Evolutionary conservation across 2,113 vertebrate genomes (phyloP), one percentile per base, ranked within the genome.

Genomic region (Cavia porcellus): DNA sequence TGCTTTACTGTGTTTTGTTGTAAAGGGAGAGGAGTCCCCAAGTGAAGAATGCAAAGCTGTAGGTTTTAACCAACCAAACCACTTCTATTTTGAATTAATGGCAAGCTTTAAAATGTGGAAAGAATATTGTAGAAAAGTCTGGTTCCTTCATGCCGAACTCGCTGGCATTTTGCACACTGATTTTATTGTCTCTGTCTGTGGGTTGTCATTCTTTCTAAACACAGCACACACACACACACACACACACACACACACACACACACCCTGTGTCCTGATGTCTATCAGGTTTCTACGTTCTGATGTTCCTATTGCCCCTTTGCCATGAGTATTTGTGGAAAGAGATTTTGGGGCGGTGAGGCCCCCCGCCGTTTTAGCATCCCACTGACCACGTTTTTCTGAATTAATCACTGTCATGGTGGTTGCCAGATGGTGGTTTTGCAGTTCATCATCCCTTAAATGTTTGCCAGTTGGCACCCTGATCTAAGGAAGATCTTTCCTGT

Each of bases 21-120:
- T 68, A 83, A 86, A 89, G 57, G 55, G 20, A 92, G 42, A 14
- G 8, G 22, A 0, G 85, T 3, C 12, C 57, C 6, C 85, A 52
- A 10, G 74, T 95, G 84, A 61, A 86, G 74, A 79, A 86, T 35
- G 50, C n/a, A 45, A 64, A 85, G 2, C 19, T 77, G 47, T 28
- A 77, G 11, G 24, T 47, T 47, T 77, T 45, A 47, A 47, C 55
- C 20, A 38, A 19, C 15, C n/a, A 70, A 70, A n/a, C 35, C 25
- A 25, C 35, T 84, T 88, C 79, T 72, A 62, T 75, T 96, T 80
- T 86, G 38, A 93, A 90, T 66, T 92, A 89, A 90, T 87, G 77
- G 9, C 1, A 70, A 24, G 32, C 75, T 89, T 95, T 45, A 90
- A 38, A 86, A 86, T 74, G 20, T n/a, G 42, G n/a, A 84, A 92